These are phyloP conservation scores for Apodemus speciosus DNA, from an alignment of 2,113 vertebrate genomes.

Conservation along the genomic window DNA sequence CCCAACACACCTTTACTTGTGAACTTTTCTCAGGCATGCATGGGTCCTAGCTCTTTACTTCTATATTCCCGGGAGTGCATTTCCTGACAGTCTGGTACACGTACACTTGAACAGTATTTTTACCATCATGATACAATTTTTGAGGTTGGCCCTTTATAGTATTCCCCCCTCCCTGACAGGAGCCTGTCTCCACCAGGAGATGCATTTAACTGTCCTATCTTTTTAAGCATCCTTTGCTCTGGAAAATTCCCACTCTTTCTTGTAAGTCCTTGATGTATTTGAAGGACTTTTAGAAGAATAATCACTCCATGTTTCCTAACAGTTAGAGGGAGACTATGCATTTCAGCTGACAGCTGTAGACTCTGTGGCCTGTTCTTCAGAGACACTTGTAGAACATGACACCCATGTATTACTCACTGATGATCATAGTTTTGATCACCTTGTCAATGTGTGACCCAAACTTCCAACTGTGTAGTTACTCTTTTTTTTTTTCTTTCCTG, in stretches of 20 bases:
- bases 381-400: background rate
- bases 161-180: background rate
- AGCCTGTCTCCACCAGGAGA: background rate
- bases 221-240: conserved; percentile 47
- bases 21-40: conserved; percentile 9
- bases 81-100: conserved; percentile 18
- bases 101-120: conserved; percentile 47
- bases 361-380: background rate
- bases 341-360: background rate
- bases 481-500: background rate
- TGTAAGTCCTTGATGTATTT: conserved; percentile 45
- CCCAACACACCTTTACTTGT: background rate
- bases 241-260: background rate
- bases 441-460: background rate
- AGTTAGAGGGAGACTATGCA: background rate
- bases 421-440: conserved; percentile 18
- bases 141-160: background rate
- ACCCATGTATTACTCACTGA: background rate
- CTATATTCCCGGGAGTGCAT: background rate
- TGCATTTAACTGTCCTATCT: conserved; percentile 28
- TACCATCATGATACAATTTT: background rate
- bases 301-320: conserved; percentile 41
- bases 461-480: conserved; percentile 19
- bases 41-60: background rate
- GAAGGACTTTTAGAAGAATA: background rate